Evolutionary conservation across 1,140 invertebrate genomes (phyloP), one percentile per base, ranked within the genome.

Genomic region (Pseudomyrmex flavicornis): DNA sequence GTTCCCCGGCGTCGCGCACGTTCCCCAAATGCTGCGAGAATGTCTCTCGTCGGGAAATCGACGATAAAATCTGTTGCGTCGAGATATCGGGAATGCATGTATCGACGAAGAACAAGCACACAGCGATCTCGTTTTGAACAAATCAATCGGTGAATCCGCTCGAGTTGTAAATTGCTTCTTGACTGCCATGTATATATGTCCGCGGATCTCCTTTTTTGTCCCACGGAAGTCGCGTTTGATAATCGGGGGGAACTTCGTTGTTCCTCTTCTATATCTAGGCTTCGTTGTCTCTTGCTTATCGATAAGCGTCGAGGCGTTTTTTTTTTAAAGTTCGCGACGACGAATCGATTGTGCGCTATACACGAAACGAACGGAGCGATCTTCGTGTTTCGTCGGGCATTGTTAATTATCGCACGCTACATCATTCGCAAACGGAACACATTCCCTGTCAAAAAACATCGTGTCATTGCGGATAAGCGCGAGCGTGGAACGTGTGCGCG

Each of bases 381-480:
- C 26, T n/a, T 62, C 7, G 35, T 12, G 54, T 59, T 22, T 46
- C 44, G n/a, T 26, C 62, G 50, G n/a, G 62, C 74, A 15, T 77
- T 35, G 35, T 35, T 77, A 70, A 80, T 80, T 80, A 8, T n/a
- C 76, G 65, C 50, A 35, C 59, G 74, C 74, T 70, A 20, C 65
- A 70, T 58, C 65, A 9, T 69, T 35, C 10, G 7, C 62, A 35
- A 46, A 56, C 63, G 52, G 44, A 13, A 22, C 52, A 15, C 17
- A 8, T 48, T 58, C 20, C 1, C 65, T 48, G 65, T 79, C 76
- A 59, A 66, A 22, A 80, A 80, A 80, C 54, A 48, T 35, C 63
- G n/a, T 77, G 65, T 79, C 65, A 79, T 79, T 46, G 52, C 44
- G 73, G 22, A 76, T 63, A 63, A 76, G 48, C 48, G 54, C 44